These are phyloP conservation scores for Aphidius gifuensis DNA, from an alignment of 1,140 invertebrate genomes.

Conservation along the genomic window DNA sequence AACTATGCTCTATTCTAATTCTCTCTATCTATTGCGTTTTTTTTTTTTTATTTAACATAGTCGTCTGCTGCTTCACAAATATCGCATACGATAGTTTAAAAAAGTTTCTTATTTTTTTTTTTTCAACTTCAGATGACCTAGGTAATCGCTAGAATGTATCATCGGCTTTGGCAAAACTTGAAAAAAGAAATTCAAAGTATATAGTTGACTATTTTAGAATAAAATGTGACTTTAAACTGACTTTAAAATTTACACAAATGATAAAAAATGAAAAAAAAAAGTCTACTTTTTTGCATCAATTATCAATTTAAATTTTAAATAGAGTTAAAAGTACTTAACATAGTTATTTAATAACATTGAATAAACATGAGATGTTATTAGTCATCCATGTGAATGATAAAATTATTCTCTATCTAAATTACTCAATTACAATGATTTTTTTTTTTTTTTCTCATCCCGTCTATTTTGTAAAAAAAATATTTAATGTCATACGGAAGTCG, in stretches of 20 bases:
- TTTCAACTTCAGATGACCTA: not conserved
- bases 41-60: not conserved
- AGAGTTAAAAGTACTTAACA: too few relatives aligned
- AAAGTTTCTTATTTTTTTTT: too few relatives aligned
- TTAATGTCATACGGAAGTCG: constrained; percentile 11
- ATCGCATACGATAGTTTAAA: too few relatives aligned
- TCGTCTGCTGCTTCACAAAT: too few relatives aligned
- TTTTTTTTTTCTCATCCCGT: too few relatives aligned
- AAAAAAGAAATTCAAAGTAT: not conserved
- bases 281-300: constrained; percentile 9
- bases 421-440: too few relatives aligned
- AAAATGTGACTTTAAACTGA: constrained; percentile 6
- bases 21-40: not conserved
- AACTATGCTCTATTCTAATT: too few relatives aligned
- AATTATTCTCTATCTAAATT: too few relatives aligned
- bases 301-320: constrained; percentile 9
- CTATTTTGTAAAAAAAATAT: not conserved
- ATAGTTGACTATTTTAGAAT: constrained; percentile 1
- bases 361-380: too few relatives aligned
- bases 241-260: constrained; percentile 5
- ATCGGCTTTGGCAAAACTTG: not conserved
- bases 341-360: too few relatives aligned
- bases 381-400: not conserved
- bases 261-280: not conserved
- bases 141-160: constrained; percentile 7